phyloP scores from a whole-genome alignment of 1,140 invertebrate species.

The Orchesella cincta region DNA sequence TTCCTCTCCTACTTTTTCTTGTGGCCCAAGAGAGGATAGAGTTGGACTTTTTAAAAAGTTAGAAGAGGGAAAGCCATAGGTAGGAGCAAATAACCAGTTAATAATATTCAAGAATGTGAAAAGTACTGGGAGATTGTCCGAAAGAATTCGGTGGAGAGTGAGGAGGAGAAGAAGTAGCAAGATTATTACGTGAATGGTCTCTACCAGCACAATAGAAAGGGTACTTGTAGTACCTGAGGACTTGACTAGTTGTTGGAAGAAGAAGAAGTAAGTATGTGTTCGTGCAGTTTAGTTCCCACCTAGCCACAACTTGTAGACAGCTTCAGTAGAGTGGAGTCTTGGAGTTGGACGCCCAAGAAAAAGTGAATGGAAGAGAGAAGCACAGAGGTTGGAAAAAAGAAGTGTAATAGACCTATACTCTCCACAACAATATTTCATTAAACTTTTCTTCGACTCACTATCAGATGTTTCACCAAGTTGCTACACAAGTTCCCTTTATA shows the following conservation, averaged over 20 bases:
- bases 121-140: background rate
- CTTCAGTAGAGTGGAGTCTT: background rate
- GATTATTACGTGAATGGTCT: background rate
- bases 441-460: background rate
- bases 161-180: background rate
- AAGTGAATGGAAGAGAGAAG: no score
- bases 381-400: no score
- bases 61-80: background rate
- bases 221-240: background rate
- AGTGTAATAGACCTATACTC: background rate
- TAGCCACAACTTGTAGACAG: background rate
- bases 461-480: constrained; percentile 9
- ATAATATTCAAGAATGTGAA: constrained; percentile 18
- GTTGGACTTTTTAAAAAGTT: background rate
- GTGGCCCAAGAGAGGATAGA: background rate
- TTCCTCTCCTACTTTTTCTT: background rate
- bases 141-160: background rate
- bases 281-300: background rate
- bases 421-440: constrained; percentile 1
- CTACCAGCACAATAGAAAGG: background rate
- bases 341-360: background rate
- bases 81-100: background rate
- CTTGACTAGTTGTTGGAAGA: background rate
- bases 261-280: background rate
- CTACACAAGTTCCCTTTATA: background rate